Conservation (phyloP, 2,888 invertebrate species). For the Magallana nippona region DNA sequence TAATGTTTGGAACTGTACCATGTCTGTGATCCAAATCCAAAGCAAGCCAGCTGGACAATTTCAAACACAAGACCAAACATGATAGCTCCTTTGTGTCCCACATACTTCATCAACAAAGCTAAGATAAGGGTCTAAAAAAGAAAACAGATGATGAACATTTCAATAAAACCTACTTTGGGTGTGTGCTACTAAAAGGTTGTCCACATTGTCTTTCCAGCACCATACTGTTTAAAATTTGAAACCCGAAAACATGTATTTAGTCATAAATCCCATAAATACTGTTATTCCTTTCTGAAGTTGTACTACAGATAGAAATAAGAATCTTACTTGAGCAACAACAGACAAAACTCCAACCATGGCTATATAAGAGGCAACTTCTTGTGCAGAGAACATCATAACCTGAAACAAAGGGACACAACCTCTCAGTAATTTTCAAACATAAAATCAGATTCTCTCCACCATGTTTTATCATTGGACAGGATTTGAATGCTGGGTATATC, state of each 20-base stretch:
- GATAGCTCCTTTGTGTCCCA: slow-evolving; percentile 97
- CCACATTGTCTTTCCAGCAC: too few relatives aligned
- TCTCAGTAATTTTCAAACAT: neutral
- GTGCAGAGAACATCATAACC: slow-evolving; percentile 96
- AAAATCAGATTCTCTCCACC: too few relatives aligned
- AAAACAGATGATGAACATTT: neutral
- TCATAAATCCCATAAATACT: too few relatives aligned
- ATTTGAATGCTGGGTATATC: neutral
- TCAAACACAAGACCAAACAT: slow-evolving; percentile 98
- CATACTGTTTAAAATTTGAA: too few relatives aligned
- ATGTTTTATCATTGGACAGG: neutral
- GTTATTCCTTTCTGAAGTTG: too few relatives aligned
- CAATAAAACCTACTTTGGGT: too few relatives aligned
- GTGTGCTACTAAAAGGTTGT: too few relatives aligned
- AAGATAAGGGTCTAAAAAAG: slow-evolving; percentile 81
- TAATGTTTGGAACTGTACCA: slow-evolving; percentile 84
- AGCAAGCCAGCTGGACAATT: slow-evolving; percentile 97
- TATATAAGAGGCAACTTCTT: slow-evolving; percentile 98
- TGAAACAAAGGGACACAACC: slow-evolving; percentile 72
- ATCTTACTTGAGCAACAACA: slow-evolving; percentile 92
- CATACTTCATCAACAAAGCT: slow-evolving; percentile 90
- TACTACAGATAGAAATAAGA: slow-evolving; percentile 78
- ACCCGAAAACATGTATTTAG: too few relatives aligned
- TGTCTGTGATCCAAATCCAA: slow-evolving; percentile 96
- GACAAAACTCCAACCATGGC: slow-evolving; percentile 97